A percentile compares a stretch with the other conserved stretches of the same genome.
These are phyloP conservation scores for Endomychus coccineus DNA, from an alignment of 2,888 invertebrate genomes.

Conservation along the genomic window DNA sequence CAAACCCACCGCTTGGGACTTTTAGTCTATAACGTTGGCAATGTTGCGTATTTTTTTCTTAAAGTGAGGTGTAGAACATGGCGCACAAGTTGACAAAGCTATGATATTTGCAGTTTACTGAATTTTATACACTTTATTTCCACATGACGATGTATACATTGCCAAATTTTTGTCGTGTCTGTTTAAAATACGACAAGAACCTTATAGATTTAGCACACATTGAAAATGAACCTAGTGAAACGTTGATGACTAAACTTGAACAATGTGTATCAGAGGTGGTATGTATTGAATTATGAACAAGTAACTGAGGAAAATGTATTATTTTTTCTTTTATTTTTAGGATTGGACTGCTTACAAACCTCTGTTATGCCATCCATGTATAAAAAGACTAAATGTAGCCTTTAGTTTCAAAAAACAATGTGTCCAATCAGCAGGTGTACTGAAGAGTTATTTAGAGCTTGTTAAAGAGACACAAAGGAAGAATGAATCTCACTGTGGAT, in stretches of 20 bases:
- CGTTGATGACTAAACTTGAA: slow-evolving; percentile 37
- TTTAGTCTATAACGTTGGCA: no score
- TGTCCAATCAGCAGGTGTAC: slow-evolving; percentile 34
- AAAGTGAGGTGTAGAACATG: slow-evolving; percentile 33
- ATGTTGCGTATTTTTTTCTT: slow-evolving; percentile 24
- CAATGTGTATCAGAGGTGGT: slow-evolving; percentile 42
- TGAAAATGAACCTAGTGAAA: slow-evolving; percentile 36
- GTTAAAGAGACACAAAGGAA: slow-evolving; percentile 25
- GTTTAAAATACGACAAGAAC: slow-evolving; percentile 38
- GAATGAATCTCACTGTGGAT: slow-evolving; percentile 25
- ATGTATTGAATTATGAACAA: slow-evolving; percentile 24
- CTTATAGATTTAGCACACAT: slow-evolving; percentile 38
- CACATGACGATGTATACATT: slow-evolving; percentile 36
- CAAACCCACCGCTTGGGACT: no score
- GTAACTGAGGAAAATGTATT: slow-evolving; percentile 1
- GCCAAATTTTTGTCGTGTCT: slow-evolving; percentile 40
- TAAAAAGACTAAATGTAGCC: slow-evolving; percentile 36
- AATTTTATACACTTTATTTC: slow-evolving; percentile 21
- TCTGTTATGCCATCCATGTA: slow-evolving; percentile 38
- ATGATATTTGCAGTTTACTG: slow-evolving; percentile 26
- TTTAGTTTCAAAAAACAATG: slow-evolving; percentile 40
- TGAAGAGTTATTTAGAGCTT: slow-evolving; percentile 34
- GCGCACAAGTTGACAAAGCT: slow-evolving; percentile 36
- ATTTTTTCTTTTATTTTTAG: slow-evolving; percentile 27
- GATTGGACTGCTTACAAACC: slow-evolving; percentile 38